Evolutionary conservation across 2,113 vertebrate genomes (phyloP), one percentile per base, ranked within the genome.

Genomic region (Pantherophis guttatus): DNA sequence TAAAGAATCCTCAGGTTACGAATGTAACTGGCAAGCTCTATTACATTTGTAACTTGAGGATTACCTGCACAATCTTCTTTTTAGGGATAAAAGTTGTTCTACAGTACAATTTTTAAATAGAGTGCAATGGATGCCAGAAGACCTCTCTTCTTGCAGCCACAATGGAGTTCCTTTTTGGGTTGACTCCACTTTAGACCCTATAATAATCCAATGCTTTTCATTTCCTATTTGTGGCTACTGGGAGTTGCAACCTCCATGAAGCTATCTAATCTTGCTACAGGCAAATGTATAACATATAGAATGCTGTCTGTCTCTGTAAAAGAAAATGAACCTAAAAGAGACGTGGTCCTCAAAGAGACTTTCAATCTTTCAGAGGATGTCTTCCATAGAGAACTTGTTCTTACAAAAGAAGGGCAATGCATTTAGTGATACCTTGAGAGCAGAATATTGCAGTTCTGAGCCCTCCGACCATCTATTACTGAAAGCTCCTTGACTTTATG

Each of bases 371-470:
- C 23, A 62, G 89, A 57, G 39, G 15, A 90, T 2, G 3, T 50
- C 89, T 23, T 65, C 48, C 2, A 29, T 15, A 29, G 15, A n/a
- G 24, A 59, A 65, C 24, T 21, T 4, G 26, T 70, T 90, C 39
- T 55, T 87, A 50, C 1, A 0, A 89, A 75, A 65, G 59, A 53
- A 13, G 29, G 1, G 48, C 23, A 86, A 94, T 17, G 81, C 1
- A 54, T 91, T 59, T 7, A 93, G 89, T 85, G 94, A 50, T 97
- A 99, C 99, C 99, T 98, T 17, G 99, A 99, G 44, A 99, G 98
- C 87, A 99, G 99, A 97, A 99, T 99, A 96, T 99, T 99, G 98
- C 99, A 99, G 88, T 99, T 99, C 96, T 99, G 99, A 95, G 99
- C 99, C 96, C 99, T 98, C 24, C 99, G 98, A 48, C 99, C 99